Conservation (phyloP, 2,888 invertebrate species). For the Troides aeacus region DNA sequence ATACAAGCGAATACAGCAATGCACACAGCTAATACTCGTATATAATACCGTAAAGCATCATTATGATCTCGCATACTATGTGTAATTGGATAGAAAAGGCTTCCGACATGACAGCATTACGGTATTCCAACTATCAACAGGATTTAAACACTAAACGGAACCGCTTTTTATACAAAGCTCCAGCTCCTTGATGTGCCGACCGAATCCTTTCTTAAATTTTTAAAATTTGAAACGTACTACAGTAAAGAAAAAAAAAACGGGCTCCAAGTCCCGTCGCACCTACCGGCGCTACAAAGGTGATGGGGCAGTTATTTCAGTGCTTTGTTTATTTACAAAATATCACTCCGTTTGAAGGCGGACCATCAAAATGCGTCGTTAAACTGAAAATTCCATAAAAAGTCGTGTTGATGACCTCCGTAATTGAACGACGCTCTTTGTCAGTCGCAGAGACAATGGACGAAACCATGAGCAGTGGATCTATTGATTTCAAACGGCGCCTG, state of each 20-base stretch:
- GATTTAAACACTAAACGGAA: conserved; percentile 33
- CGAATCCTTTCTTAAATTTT: conserved; percentile 43
- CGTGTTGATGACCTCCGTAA: conserved; percentile 79
- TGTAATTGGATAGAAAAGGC: conserved; percentile 23
- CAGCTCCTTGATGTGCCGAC: conserved; percentile 37
- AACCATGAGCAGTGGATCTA: conserved; percentile 58
- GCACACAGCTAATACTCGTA: conserved; percentile 16
- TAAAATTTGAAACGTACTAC: conserved; percentile 51
- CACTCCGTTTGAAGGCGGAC: conserved; percentile 80
- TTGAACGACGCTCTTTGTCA: conserved; percentile 69
- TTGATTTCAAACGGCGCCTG: conserved; percentile 48
- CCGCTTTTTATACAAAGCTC: conserved; percentile 33
- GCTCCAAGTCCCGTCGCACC: conserved; percentile 59
- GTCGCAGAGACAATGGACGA: conserved; percentile 75
- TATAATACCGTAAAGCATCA: not conserved
- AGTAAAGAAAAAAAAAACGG: conserved; percentile 44
- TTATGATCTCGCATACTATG: conserved; percentile 20
- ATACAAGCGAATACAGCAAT: conserved; percentile 6
- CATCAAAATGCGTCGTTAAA: conserved; percentile 79
- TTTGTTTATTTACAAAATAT: conserved; percentile 80
- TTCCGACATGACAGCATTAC: conserved; percentile 4
- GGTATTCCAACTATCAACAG: not conserved
- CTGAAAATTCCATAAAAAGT: conserved; percentile 79
- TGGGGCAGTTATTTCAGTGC: conserved; percentile 77
- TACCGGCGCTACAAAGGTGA: conserved; percentile 78